Evolutionary conservation across 2,797 vertebrate species (phyloP), one percentile per base, ranked within the genome.

Genomic region (Melanotaenia trifasciata): DNA sequence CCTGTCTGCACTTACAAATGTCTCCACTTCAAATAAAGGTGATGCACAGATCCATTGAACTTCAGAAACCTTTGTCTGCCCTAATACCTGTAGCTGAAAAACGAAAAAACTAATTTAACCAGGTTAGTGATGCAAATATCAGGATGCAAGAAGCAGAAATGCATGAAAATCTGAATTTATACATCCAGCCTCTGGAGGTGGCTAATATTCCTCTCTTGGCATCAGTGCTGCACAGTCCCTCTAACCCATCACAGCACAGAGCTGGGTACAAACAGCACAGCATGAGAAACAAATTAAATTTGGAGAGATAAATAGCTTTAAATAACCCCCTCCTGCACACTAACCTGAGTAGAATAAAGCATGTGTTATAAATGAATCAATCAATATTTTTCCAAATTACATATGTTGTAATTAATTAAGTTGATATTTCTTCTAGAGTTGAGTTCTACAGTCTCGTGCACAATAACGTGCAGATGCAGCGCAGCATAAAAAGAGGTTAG

Each of bases 351-450:
- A 18, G 40, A 43, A 16, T 18, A 16, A 43, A 43, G 4, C 18
- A 14, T 43, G 40, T 43, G 40, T 43, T 5, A 43, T 43, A 43
- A 18, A 43, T 43, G 16, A 18, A 43, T 18, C 4, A 43, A 47
- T n/a, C 1, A n/a, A 47, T 47, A 6, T 64, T 83, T 51, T 54
- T 77, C 26, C 40, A 74, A 80, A 68, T 73, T 73, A 68, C 66
- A 64, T 65, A 35, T 57, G 71, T 63, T 81, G 67, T 68, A 80
- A 73, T 85, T 82, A 72, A 75, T 78, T 14, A 57, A 59, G 73
- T 92, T 94, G 89, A 78, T 87, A 84, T 93, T 91, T 92, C 85
- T 83, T 90, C 92, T 93, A 93, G 87, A 94, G 89, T 85, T 85
- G 20, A 47, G 20, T 7, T 3, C 3, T 3, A 47, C 20, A 47